Conservation (phyloP, 1,140 invertebrate genomes). For the Neodiprion virginianus region DNA sequence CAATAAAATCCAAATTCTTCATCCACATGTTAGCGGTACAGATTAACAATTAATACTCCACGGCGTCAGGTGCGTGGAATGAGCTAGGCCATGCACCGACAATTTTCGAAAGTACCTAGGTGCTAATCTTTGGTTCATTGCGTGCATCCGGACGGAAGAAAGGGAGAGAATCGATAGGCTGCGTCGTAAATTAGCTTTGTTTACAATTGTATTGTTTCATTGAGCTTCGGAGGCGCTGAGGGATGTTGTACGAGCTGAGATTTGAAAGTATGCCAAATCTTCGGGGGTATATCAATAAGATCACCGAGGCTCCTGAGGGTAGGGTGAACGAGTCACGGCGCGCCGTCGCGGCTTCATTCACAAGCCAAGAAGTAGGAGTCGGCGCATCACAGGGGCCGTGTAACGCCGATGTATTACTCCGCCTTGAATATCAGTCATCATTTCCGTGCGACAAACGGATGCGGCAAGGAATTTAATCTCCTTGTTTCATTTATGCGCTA, state of each 20-base stretch:
- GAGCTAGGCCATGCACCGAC: too few species aligned
- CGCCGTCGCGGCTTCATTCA: conserved; percentile 37
- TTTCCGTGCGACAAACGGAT: not conserved
- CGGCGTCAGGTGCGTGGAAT: too few species aligned
- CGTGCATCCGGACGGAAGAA: too few species aligned
- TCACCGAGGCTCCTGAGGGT: not conserved
- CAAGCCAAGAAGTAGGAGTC: conserved; percentile 19
- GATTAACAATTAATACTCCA: too few species aligned
- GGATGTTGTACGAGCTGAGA: not conserved
- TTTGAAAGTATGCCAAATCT: not conserved
- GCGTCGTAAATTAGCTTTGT: too few species aligned
- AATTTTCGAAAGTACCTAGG: too few species aligned
- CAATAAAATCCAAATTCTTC: too few species aligned
- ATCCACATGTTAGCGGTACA: too few species aligned
- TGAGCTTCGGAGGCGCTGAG: not conserved
- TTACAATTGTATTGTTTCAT: too few species aligned
- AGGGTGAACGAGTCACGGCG: not conserved
- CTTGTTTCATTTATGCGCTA: not conserved
- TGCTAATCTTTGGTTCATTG: too few species aligned
- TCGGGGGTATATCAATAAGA: not conserved
- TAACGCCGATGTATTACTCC: not conserved
- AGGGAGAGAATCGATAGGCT: too few species aligned
- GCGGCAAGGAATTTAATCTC: not conserved
- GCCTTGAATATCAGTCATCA: not conserved
- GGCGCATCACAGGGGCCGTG: conserved; percentile 2